These are phyloP conservation scores for Spodoptera frugiperda DNA, from an alignment of 1,140 invertebrate species.

Conservation along the genomic window DNA sequence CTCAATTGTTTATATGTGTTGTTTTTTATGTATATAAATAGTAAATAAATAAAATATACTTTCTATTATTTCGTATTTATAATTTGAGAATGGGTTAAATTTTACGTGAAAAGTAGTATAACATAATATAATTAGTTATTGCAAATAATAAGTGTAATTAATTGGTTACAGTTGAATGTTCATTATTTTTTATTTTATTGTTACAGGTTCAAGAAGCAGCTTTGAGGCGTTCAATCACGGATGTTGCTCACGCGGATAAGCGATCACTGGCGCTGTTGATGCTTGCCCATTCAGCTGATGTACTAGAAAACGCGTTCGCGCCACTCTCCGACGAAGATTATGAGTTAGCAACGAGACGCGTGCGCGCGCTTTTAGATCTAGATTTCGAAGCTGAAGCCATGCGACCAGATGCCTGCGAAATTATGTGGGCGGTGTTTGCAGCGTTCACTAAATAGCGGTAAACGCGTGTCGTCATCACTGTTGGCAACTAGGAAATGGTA, in stretches of 20 bases:
- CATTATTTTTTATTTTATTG: not conserved
- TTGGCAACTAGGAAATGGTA: conserved; percentile 44
- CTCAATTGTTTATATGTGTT: too few species aligned
- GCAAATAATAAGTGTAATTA: too few species aligned
- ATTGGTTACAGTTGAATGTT: not conserved
- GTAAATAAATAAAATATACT: not conserved
- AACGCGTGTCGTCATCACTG: conserved; percentile 41
- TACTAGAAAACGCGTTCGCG: conserved; percentile 99
- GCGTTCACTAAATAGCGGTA: conserved; percentile 97
- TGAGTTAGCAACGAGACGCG: conserved; percentile 98
- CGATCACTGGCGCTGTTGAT: conserved; percentile 96
- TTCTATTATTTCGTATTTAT: too few species aligned
- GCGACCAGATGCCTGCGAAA: conserved; percentile 95
- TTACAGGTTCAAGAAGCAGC: conserved; percentile 98
- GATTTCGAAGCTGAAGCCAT: conserved; percentile 98
- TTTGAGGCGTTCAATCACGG: conserved; percentile 98
- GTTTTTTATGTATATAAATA: too few species aligned
- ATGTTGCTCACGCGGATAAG: conserved; percentile 98
- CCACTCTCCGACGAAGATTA: conserved; percentile 99
- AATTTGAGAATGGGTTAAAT: too few species aligned
- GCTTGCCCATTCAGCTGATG: conserved; percentile 98
- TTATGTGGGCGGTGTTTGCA: conserved; percentile 99
- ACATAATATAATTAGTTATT: too few species aligned
- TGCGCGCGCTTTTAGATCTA: conserved; percentile 97
- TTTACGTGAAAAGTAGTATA: too few species aligned